A percentile compares a stretch with the other conserved stretches of the same genome.
These are phyloP conservation scores for Gymnocypris eckloni DNA, from an alignment of 2,797 vertebrate genomes.

Conservation along the genomic window DNA sequence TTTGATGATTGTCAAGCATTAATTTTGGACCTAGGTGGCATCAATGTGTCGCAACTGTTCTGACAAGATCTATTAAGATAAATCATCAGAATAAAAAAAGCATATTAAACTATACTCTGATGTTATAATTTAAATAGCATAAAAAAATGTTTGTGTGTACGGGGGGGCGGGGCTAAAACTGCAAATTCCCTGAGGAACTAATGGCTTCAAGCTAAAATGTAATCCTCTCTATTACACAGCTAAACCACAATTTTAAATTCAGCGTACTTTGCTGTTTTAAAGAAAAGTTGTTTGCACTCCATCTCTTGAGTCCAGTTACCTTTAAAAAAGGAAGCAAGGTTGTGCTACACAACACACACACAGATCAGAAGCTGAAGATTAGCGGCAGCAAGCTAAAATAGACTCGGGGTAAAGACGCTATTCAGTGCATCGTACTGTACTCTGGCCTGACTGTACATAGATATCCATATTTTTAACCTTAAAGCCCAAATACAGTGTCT, in stretches of 20 bases:
- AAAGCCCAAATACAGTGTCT: conserved; percentile 75
- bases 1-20: not conserved
- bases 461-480: conserved; percentile 81
- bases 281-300: not conserved
- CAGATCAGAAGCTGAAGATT: not conserved
- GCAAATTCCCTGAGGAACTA: not conserved
- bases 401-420: conserved; percentile 40
- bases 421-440: conserved; percentile 44
- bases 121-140: too few species aligned
- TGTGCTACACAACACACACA: conserved; percentile 17
- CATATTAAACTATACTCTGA: too few species aligned
- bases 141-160: too few species aligned
- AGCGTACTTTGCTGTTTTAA: not conserved
- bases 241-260: conserved; percentile 19
- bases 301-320: conserved; percentile 6
- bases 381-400: conserved; percentile 42
- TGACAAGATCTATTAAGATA: too few species aligned
- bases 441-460: conserved; percentile 72
- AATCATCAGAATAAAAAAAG: too few species aligned
- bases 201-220: not conserved
- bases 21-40: too few species aligned
- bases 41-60: too few species aligned
- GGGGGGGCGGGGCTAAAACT: not conserved
- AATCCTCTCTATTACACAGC: not conserved
- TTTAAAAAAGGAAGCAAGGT: conserved; percentile 12